These are phyloP conservation scores for Parapristionchus giblindavisi DNA, from an alignment of 2,888 invertebrate genomes.

Conservation along the genomic window DNA sequence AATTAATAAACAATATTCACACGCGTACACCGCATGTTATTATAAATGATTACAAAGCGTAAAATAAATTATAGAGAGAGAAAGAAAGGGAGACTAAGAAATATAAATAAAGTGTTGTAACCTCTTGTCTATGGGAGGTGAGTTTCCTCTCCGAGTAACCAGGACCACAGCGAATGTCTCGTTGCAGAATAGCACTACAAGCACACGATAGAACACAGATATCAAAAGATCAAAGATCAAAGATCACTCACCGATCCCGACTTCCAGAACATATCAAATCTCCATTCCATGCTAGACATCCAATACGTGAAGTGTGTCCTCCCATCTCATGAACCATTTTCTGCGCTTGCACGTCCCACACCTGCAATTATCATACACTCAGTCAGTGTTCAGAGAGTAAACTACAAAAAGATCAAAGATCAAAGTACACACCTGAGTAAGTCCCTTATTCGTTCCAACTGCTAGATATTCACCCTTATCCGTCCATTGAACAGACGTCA, in stretches of 20 bases:
- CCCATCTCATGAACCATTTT: constrained; percentile 79
- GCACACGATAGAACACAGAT: background rate
- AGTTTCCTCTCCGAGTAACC: constrained; percentile 82
- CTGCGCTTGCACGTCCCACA: constrained; percentile 95
- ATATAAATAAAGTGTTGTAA: constrained; percentile 70
- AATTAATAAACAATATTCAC: constrained; percentile 5
- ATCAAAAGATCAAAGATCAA: background rate
- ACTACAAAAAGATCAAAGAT: background rate
- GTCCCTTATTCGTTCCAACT: constrained; percentile 81
- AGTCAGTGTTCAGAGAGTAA: background rate
- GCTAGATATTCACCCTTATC: constrained; percentile 95
- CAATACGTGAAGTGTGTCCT: constrained; percentile 65
- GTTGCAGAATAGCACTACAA: constrained; percentile 81
- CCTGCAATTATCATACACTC: constrained; percentile 75
- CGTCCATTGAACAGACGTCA: constrained; percentile 98
- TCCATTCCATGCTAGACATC: constrained; percentile 70
- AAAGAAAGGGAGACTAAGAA: background rate
- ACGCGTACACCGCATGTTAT: background rate
- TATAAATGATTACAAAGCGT: background rate
- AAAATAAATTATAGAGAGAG: background rate
- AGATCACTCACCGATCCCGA: constrained; percentile 76
- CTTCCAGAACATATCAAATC: constrained; percentile 80
- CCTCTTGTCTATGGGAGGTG: constrained; percentile 93
- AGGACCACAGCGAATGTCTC: constrained; percentile 85
- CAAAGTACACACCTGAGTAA: constrained; percentile 45